Evolutionary conservation across 2,113 vertebrate genomes (phyloP).

Genomic region (Misgurnus mizolepis): DNA sequence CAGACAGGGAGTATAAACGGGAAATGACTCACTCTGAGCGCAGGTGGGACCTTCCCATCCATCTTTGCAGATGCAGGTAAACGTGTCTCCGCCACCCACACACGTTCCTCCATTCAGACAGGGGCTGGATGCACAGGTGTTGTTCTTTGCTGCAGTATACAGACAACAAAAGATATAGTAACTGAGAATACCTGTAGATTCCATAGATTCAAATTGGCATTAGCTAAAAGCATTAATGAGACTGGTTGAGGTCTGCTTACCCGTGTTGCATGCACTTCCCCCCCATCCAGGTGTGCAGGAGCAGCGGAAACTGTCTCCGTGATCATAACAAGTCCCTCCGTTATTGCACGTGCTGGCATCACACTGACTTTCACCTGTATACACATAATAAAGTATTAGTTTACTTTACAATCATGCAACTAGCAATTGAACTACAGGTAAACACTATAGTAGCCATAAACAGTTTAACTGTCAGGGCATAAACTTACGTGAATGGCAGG

Average conservation of each 20-base stretch:
- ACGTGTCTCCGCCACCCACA: conserved; percentile 90
- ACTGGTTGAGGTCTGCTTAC: conserved; percentile 66
- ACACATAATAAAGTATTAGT: background rate
- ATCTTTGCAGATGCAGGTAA: conserved; percentile 96
- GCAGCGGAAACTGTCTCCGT: conserved; percentile 88
- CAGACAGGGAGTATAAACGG: conserved; percentile 2
- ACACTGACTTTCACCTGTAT: conserved; percentile 88
- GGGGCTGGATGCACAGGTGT: conserved; percentile 89
- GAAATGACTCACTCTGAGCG: conserved; percentile 82
- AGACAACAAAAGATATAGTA: conserved; percentile 6
- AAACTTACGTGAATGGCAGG: conserved; percentile 93
- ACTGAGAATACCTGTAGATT: background rate
- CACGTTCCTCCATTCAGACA: conserved; percentile 94
- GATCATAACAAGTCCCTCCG: conserved; percentile 92
- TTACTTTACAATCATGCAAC: background rate
- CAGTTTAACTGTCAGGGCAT: background rate
- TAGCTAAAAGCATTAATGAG: too few relatives aligned
- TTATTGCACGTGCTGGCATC: conserved; percentile 92
- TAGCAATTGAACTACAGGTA: too few relatives aligned
- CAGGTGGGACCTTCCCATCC: conserved; percentile 97
- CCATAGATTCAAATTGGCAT: too few relatives aligned
- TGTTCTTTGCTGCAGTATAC: conserved; percentile 83
- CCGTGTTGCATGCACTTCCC: conserved; percentile 88
- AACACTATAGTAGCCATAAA: too few relatives aligned
- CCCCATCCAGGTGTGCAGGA: conserved; percentile 88